Percentiles rank a stretch among this genome's conserved stretches.
phyloP scores from a whole-genome alignment of 2,797 vertebrate genomes.

The Dipus sagitta region DNA sequence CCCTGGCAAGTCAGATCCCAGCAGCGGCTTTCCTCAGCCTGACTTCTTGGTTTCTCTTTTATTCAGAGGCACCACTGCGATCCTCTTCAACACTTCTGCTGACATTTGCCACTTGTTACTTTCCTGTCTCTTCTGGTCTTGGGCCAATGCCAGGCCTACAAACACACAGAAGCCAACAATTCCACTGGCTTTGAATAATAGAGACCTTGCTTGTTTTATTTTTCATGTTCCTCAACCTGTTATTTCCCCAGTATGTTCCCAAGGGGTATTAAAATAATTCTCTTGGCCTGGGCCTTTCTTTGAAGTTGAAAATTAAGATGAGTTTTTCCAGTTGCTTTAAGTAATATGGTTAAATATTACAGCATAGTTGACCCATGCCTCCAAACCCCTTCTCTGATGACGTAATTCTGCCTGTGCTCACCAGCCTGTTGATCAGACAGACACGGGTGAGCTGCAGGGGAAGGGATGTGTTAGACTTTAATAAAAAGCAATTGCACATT shows the following conservation, averaged over 20 bases:
- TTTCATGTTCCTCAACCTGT: not conserved
- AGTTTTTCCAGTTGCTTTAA: slow-evolving; percentile 61
- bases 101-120: not conserved
- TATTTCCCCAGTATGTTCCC: not conserved
- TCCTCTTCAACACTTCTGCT: not conserved
- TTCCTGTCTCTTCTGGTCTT: not conserved
- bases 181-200: not conserved
- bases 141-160: not conserved
- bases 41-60: not conserved
- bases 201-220: not conserved
- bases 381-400: slow-evolving; percentile 53
- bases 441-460: not conserved
- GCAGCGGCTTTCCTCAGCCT: not conserved
- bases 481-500: slow-evolving; percentile 15
- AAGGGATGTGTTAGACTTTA: slow-evolving; percentile 54
- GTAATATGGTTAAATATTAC: slow-evolving; percentile 85
- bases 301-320: slow-evolving; percentile 80
- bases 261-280: not conserved
- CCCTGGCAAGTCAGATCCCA: not conserved
- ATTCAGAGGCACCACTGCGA: not conserved
- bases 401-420: slow-evolving; percentile 53
- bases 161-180: not conserved
- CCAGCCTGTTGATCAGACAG: slow-evolving; percentile 63
- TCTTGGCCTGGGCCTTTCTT: slow-evolving; percentile 50
- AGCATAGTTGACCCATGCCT: slow-evolving; percentile 78